Percentiles rank a stretch among this genome's conserved stretches.
These are phyloP conservation scores for Anneissia japonica DNA, from an alignment of 35 echinoderm and acorn worm genomes.

Conservation along the genomic window DNA sequence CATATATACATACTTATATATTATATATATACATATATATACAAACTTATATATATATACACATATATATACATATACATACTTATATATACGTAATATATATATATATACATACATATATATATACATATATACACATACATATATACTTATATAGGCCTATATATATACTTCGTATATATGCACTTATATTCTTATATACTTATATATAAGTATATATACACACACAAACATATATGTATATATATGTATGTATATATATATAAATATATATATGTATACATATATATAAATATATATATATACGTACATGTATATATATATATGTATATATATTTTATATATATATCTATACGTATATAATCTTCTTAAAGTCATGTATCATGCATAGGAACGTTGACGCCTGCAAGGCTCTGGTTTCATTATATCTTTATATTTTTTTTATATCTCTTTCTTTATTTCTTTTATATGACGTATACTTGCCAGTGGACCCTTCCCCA, in stretches of 20 bases:
- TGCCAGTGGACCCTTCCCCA: too few species aligned
- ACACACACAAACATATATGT: not conserved
- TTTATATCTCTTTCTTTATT: too few species aligned
- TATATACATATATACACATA: not conserved
- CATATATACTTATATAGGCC: not conserved
- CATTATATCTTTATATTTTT: too few species aligned
- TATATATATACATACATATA: not conserved
- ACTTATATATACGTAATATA: not conserved
- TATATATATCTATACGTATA: not conserved
- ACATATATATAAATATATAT: not conserved
- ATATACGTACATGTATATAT: not conserved
- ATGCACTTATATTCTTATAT: not conserved
- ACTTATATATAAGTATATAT: not conserved
- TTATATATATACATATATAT: not conserved
- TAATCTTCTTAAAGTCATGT: too few species aligned
- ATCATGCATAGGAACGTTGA: too few species aligned
- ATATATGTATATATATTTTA: slow-evolving; percentile 1
- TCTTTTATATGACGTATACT: too few species aligned
- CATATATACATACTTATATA: not conserved
- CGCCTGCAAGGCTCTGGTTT: too few species aligned
- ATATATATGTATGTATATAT: slow-evolving; percentile 7
- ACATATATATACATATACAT: not conserved
- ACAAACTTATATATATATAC: not conserved
- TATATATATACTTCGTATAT: not conserved
- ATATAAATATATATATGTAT: slow-evolving; percentile 6